Evolutionary conservation across 2,888 invertebrate genomes (phyloP).

Genomic region (Metellina segmentata): DNA sequence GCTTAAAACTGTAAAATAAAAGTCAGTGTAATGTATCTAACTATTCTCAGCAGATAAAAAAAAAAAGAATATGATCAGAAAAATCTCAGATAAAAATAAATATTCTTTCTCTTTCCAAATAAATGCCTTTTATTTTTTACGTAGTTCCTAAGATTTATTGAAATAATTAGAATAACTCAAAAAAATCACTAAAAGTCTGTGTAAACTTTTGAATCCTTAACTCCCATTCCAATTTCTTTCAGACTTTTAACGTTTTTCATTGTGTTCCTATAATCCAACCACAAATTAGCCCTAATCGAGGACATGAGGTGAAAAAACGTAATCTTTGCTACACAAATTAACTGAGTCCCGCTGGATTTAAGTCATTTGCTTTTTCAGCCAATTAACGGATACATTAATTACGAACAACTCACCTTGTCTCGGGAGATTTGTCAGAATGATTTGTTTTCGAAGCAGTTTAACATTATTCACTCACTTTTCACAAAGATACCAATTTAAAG

Average conservation of each 20-base stretch:
- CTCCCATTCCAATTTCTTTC: slow-evolving; percentile 24
- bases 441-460: slow-evolving; percentile 29
- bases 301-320: neutral
- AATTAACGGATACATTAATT: slow-evolving; percentile 57
- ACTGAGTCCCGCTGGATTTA: slow-evolving; percentile 33
- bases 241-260: slow-evolving; percentile 7
- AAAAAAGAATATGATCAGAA: too few species aligned
- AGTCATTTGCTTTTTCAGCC: slow-evolving; percentile 52
- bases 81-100: too few species aligned
- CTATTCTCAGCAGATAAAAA: too few species aligned
- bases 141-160: neutral
- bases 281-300: slow-evolving; percentile 50
- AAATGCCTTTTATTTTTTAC: neutral
- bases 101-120: too few species aligned
- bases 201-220: slow-evolving; percentile 6
- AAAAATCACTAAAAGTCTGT: neutral
- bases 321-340: slow-evolving; percentile 27
- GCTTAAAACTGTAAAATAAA: too few species aligned
- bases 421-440: slow-evolving; percentile 11
- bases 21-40: too few species aligned
- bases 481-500: too few species aligned
- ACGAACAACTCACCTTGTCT: slow-evolving; percentile 17
- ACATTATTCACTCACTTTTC: too few species aligned
- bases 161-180: slow-evolving; percentile 8
- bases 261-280: slow-evolving; percentile 26